These are phyloP conservation scores for Rhopilema esculentum DNA, from an alignment of 30 jellyfish, hydroid and myxozoan species.

Conservation along the genomic window DNA sequence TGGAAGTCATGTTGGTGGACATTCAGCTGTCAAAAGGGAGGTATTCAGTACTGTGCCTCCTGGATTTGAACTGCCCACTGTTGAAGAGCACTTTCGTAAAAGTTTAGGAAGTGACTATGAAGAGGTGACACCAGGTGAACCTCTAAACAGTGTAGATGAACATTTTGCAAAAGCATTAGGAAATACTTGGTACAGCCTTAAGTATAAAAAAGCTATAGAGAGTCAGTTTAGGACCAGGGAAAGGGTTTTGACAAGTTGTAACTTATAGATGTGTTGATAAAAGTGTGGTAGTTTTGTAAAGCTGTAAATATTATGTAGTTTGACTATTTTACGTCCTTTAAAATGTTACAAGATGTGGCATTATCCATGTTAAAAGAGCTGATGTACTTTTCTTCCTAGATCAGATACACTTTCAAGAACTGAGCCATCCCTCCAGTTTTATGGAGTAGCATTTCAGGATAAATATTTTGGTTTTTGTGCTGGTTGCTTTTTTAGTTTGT, in stretches of 20 bases:
- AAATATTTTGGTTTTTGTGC: too few species aligned
- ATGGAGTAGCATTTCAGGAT: conserved; percentile 18
- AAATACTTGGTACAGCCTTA: conserved; percentile 80
- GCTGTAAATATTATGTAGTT: conserved; percentile 25
- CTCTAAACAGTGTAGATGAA: conserved; percentile 95
- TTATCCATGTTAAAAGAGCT: not conserved
- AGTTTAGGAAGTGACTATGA: conserved; percentile 92
- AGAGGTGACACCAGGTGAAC: conserved; percentile 65
- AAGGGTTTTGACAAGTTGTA: conserved; percentile 62
- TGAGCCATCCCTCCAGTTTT: conserved; percentile 25
- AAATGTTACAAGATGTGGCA: not conserved
- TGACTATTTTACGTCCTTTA: not conserved
- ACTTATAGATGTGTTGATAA: conserved; percentile 34
- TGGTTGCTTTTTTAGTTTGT: too few species aligned
- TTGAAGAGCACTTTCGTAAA: conserved; percentile 94
- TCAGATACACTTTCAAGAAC: not conserved
- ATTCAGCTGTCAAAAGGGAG: conserved; percentile 52
- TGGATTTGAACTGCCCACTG: conserved; percentile 95
- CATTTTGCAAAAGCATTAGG: conserved; percentile 99
- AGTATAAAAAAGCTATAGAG: conserved; percentile 65
- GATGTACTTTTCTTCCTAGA: not conserved
- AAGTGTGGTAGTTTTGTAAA: conserved; percentile 29
- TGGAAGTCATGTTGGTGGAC: conserved; percentile 47
- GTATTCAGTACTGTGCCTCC: conserved; percentile 77
- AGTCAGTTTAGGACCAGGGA: conserved; percentile 62